Evolutionary conservation across 2,888 invertebrate species (phyloP), one percentile per base, ranked within the genome.

Genomic region (Galerucella calmariensis): DNA sequence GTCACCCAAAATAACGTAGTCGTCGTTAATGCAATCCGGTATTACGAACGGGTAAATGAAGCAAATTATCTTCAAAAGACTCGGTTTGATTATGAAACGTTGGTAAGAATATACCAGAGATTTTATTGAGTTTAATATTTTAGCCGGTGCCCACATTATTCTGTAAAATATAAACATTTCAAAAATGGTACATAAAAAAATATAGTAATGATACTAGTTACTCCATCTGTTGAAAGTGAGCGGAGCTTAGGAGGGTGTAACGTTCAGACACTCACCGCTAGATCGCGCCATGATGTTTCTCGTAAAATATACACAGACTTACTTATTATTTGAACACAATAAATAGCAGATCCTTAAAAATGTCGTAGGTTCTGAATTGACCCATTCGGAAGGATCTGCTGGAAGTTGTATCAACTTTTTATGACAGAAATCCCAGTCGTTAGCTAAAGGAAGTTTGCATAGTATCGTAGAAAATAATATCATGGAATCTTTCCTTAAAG

Each of bases 301-400:
- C 27, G 27, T 4, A 27, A 27, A 27, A 27, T 27, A 4, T 4
- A 27, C 4, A 27, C 27, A 27, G 20, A 56, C 67, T 73, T 67
- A 77, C 78, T 73, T 74, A 56, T 67, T 75, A 58, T 70, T 58
- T n/a, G 46, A 41, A 65, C 63, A 71, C 11, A 77, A 41, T 16
- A 73, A 73, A 11, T 67, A 67, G 27, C 78, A 78, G 44, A 77
- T 67, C 8, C 68, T 65, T n/a, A 75, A 72, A 67, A 75, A 77
- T 11, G 69, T 58, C 6, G 62, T 27, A 0, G 69, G 61, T 35
- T 74, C 66, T 11, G 35, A 16, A 20, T 67, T 41, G 8, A 73
- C 66, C 78, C 78, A 78, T 48, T 75, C 59, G 27, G 14, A 2
- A 14, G 74, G 48, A 16, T 77, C 75, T 5, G 44, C 4, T 1